These are phyloP conservation scores for Alethe diademata DNA, from an alignment of 2,113 vertebrate species.

Conservation along the genomic window DNA sequence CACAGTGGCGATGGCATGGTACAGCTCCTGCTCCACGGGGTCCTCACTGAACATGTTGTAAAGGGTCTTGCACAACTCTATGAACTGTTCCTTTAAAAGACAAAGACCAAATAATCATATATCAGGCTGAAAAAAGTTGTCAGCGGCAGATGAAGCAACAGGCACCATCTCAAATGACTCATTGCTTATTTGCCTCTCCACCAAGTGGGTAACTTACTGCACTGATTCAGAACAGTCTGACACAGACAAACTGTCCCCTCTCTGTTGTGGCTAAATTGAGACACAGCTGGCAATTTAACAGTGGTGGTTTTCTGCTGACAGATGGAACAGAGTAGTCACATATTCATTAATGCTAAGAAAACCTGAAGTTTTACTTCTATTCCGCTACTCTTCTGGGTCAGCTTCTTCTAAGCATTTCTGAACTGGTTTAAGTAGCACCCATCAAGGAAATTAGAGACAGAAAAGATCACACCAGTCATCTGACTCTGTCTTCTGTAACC, in stretches of 20 bases:
- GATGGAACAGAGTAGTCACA: not conserved
- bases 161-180: not conserved
- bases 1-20: conserved; percentile 95
- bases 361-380: not conserved
- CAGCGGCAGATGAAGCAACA: not conserved
- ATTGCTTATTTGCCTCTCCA: not conserved
- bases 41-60: conserved; percentile 99
- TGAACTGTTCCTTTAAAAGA: conserved; percentile 91
- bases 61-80: conserved; percentile 95
- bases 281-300: not conserved
- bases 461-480: not conserved
- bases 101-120: not conserved
- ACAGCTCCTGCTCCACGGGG: conserved; percentile 87
- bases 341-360: not conserved
- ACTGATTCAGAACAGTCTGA: not conserved
- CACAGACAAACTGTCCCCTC: not conserved
- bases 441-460: not conserved
- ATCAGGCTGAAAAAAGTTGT: not conserved
- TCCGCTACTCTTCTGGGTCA: not conserved
- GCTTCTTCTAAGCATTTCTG: not conserved
- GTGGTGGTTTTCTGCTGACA: not conserved
- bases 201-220: not conserved
- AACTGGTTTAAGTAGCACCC: not conserved
- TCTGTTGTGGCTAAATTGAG: not conserved
- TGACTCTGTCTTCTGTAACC: not conserved